These are phyloP conservation scores for Willisornis vidua DNA, from an alignment of 2,113 vertebrate species.

Conservation along the genomic window DNA sequence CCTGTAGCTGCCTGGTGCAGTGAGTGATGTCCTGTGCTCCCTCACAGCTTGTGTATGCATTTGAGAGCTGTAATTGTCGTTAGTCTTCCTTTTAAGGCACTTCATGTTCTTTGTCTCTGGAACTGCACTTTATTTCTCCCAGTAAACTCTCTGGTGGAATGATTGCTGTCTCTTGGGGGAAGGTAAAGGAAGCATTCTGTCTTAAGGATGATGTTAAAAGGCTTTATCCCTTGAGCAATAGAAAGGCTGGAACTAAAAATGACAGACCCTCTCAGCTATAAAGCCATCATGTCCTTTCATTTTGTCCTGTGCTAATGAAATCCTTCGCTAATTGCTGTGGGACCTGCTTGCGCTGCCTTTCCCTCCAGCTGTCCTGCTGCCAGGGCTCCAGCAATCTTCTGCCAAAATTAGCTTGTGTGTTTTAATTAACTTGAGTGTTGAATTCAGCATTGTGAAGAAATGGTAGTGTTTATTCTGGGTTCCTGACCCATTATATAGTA, in stretches of 20 bases:
- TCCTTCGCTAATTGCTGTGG: background rate
- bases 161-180: background rate
- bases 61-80: background rate
- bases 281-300: background rate
- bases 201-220: background rate
- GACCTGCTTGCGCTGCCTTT: background rate
- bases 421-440: background rate
- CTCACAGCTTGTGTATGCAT: background rate
- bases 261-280: background rate
- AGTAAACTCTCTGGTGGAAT: background rate
- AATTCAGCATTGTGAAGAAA: background rate
- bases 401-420: background rate
- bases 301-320: background rate
- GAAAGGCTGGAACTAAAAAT: background rate
- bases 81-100: background rate
- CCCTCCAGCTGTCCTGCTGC: background rate
- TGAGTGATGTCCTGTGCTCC: background rate
- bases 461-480: background rate
- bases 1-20: accelerated
- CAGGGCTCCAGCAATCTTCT: background rate
- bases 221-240: background rate
- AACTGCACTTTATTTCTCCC: background rate
- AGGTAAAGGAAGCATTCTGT: background rate
- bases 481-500: background rate
- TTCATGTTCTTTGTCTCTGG: background rate